A percentile compares a stretch with the other conserved stretches of the same genome.
These are phyloP conservation scores for Arnoldichthys spilopterus DNA, from an alignment of 2,797 vertebrate genomes.

Conservation along the genomic window DNA sequence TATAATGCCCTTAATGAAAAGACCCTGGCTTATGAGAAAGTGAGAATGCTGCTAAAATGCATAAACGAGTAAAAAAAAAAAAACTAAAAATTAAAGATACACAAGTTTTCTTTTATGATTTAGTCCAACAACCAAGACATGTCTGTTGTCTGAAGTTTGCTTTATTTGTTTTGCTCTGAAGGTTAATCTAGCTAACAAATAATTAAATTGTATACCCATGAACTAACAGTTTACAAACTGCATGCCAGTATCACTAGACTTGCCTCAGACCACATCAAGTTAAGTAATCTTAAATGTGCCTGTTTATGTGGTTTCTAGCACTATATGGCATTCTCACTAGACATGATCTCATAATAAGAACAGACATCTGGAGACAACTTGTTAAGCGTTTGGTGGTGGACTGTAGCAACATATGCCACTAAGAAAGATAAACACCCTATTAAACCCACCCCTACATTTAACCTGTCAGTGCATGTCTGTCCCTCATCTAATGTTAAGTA, in stretches of 20 bases:
- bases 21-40: not conserved
- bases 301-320: not conserved
- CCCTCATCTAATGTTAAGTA: too few relatives aligned
- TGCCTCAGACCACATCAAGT: not conserved
- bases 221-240: not conserved
- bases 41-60: not conserved
- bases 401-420: too few relatives aligned
- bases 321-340: too few relatives aligned
- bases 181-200: not conserved
- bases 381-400: too few relatives aligned
- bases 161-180: too few relatives aligned
- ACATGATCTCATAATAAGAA: too few relatives aligned
- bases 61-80: not conserved
- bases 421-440: not conserved
- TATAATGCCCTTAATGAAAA: not conserved
- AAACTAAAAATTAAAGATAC: not conserved
- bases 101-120: too few relatives aligned
- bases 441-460: too few relatives aligned
- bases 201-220: not conserved
- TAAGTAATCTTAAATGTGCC: not conserved
- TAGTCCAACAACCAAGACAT: too few relatives aligned
- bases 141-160: too few relatives aligned
- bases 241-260: not conserved
- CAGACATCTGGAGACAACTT: too few relatives aligned
- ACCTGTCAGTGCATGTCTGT: too few relatives aligned